Percentiles rank a stretch among this genome's conserved stretches.
These are phyloP conservation scores for Brenthis hecate DNA, from an alignment of 2,888 invertebrate genomes.

Conservation along the genomic window DNA sequence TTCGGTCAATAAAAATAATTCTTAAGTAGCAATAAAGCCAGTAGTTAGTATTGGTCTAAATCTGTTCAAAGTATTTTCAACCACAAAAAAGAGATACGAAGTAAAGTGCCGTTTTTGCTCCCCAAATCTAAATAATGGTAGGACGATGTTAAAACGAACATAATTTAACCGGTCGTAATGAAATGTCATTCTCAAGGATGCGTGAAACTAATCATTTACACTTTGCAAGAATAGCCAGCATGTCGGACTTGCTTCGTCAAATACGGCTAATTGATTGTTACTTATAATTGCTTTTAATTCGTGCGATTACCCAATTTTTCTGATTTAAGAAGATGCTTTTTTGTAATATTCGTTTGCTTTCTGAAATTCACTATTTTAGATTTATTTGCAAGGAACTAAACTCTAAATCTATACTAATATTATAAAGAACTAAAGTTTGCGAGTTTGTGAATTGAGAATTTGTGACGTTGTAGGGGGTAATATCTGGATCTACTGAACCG, in stretches of 20 bases:
- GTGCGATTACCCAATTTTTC: no score
- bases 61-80: neutral
- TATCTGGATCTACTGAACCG: no score
- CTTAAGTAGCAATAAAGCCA: neutral
- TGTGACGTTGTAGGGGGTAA: no score
- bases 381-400: no score
- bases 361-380: no score
- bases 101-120: neutral
- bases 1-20: neutral
- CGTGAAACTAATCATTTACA: constrained; percentile 11
- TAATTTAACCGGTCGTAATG: constrained; percentile 2
- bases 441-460: no score
- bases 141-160: neutral
- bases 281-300: no score
- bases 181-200: constrained; percentile 3
- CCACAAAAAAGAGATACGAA: constrained; percentile 9
- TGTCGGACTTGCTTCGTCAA: constrained; percentile 1
- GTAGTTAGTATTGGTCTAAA: neutral
- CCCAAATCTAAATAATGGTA: neutral
- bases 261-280: no score
- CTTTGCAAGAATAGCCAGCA: neutral
- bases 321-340: no score
- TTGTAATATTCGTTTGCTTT: no score
- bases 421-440: no score
- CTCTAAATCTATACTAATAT: no score